These are phyloP conservation scores for Xanthia icteritia DNA, from an alignment of 2,888 invertebrate species.

Conservation along the genomic window DNA sequence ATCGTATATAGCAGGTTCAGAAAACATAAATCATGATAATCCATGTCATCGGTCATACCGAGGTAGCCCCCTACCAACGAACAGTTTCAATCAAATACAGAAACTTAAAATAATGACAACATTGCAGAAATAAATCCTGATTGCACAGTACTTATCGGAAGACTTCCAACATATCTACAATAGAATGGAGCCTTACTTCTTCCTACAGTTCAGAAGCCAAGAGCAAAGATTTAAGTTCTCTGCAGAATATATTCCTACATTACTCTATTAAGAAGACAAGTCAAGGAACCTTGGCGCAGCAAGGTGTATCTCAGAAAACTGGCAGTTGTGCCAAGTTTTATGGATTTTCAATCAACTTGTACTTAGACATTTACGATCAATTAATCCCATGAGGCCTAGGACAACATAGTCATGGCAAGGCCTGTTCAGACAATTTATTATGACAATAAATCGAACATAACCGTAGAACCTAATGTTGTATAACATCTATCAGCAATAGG, in stretches of 20 bases:
- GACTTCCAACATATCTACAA: not conserved
- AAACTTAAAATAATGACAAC: slow-evolving; percentile 3
- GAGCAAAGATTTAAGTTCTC: no score
- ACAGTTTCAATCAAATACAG: not conserved
- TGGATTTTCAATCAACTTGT: slow-evolving; percentile 25
- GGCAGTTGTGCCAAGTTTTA: slow-evolving; percentile 7
- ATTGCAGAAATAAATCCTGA: not conserved
- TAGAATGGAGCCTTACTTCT: not conserved
- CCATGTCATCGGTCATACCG: not conserved
- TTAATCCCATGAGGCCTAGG: slow-evolving; percentile 35
- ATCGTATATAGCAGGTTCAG: not conserved
- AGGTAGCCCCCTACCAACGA: not conserved
- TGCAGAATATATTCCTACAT: not conserved
- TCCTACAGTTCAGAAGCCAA: not conserved
- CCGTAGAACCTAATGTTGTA: slow-evolving; percentile 12
- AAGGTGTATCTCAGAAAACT: not conserved
- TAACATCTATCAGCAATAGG: slow-evolving; percentile 11
- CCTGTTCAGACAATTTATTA: slow-evolving; percentile 5
- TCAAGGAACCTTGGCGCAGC: not conserved
- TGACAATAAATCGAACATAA: slow-evolving; percentile 26
- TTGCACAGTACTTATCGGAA: not conserved
- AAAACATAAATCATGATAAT: not conserved
- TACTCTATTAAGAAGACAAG: not conserved
- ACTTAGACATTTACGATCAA: slow-evolving; percentile 42
- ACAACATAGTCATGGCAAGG: not conserved